Percentiles rank a stretch among this genome's conserved stretches.
Evolutionary conservation across 2,797 vertebrate species (phyloP).

Genomic region (Phrynocephalus forsythii): DNA sequence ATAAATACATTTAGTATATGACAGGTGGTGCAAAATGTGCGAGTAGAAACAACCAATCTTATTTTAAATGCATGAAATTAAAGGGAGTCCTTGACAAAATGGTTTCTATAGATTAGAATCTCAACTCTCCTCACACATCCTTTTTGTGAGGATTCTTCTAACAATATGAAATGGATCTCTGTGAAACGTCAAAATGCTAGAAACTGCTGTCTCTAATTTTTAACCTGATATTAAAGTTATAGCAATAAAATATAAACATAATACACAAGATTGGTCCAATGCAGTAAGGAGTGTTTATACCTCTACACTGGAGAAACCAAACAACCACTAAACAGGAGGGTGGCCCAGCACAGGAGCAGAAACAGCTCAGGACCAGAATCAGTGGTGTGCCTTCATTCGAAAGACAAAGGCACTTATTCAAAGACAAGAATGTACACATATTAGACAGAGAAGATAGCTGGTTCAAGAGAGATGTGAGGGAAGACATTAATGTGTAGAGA

Average conservation of each 20-base stretch:
- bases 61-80: neutral
- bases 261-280: too few relatives aligned
- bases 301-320: too few relatives aligned
- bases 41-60: slow-evolving; percentile 4
- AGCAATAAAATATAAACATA: neutral
- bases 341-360: too few relatives aligned
- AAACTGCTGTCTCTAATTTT: neutral
- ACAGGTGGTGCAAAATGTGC: slow-evolving; percentile 19
- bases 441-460: too few relatives aligned
- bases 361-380: too few relatives aligned
- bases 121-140: neutral
- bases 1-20: slow-evolving; percentile 12
- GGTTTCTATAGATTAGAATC: neutral
- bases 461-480: too few relatives aligned
- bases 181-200: neutral
- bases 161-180: neutral
- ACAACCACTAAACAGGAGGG: too few relatives aligned
- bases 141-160: neutral
- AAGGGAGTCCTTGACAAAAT: slow-evolving; percentile 3
- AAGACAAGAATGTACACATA: too few relatives aligned
- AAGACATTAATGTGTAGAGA: too few relatives aligned
- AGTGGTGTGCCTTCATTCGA: too few relatives aligned
- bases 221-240: neutral
- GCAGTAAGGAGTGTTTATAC: too few relatives aligned
- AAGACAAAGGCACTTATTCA: too few relatives aligned